Evolutionary conservation across 2,113 vertebrate genomes (phyloP), one percentile per base, ranked within the genome.

Genomic region (Hydropotes inermis): DNA sequence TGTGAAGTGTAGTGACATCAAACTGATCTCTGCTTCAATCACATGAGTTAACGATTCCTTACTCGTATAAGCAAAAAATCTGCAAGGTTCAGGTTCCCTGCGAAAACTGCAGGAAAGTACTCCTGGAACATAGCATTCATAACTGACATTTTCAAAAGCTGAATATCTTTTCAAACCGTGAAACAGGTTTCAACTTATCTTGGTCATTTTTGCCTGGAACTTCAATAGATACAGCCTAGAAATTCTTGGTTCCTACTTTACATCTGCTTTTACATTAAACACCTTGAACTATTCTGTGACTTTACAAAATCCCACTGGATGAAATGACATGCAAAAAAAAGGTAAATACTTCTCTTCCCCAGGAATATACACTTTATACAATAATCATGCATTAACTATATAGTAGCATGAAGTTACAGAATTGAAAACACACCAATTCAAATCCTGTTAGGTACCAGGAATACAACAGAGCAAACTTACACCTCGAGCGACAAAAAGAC

Each of bases 361-460:
- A 85, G 15, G 15, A n/a, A 43, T n/a, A 97, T 8, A 54, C 86
- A 92, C 94, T 79, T 97, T 60, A 92, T 58, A 90, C 55, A 84
- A 97, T 96, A 96, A 45, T 30, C 84, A 93, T 91, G 93, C 64
- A 97, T 95, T 98, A 98, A 94, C 70, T 91, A 96, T 4, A 96
- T 30, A 98, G 96, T 88, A 97, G 86, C 92, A 58, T 86, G 95
- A 98, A 97, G 97, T 91, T 97, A 79, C 50, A 98, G 95, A 95
- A 97, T 96, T 97, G 97, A 98, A 97, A 96, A 81, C 86, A 97
- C 96, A 97, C 87, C 93, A 45, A 81, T 85, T 95, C 58, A 94
- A 96, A 97, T 85, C 87, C 91, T 96, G 74, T 84, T 91, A 97
- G 95, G 92, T 97, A 96, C 45, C 97, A 97, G 95, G 95, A 97